A percentile compares a stretch with the other conserved stretches of the same genome.
Evolutionary conservation across 2,888 invertebrate species (phyloP).

Genomic region (Hylaea fasciaria): DNA sequence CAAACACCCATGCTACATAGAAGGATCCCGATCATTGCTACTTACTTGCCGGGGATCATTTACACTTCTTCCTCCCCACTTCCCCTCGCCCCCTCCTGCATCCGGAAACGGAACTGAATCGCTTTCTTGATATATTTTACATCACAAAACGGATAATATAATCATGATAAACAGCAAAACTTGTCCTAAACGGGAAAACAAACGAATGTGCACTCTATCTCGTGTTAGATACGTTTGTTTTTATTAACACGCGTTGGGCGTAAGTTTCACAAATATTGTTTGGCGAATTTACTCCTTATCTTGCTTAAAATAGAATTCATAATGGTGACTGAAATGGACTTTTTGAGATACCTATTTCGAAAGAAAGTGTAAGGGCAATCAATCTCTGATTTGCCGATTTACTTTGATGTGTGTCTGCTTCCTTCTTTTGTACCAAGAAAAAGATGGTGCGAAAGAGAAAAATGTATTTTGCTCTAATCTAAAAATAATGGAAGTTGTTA

Average conservation of each 20-base stretch:
- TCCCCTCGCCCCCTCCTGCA: constrained; percentile 6
- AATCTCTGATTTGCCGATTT: constrained; percentile 62
- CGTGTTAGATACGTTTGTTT: constrained; percentile 8
- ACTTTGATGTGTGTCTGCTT: constrained; percentile 40
- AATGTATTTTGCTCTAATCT: constrained; percentile 35
- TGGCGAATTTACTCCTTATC: constrained; percentile 25
- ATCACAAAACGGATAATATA: constrained; percentile 41
- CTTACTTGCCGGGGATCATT: constrained; percentile 31
- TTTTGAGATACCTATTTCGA: constrained; percentile 59
- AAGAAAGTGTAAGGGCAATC: constrained; percentile 57
- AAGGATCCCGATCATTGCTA: constrained; percentile 26
- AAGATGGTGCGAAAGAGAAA: constrained; percentile 38
- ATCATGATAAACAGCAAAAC: constrained; percentile 41
- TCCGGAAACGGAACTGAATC: constrained; percentile 40
- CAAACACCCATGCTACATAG: constrained; percentile 20
- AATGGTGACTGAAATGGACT: constrained; percentile 23
- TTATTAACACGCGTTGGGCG: background rate
- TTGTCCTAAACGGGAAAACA: constrained; percentile 12
- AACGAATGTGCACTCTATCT: constrained; percentile 24
- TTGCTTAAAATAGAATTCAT: constrained; percentile 19
- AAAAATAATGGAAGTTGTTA: constrained; percentile 47
- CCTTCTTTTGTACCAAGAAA: constrained; percentile 37
- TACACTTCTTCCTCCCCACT: constrained; percentile 9
- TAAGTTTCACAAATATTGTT: constrained; percentile 10
- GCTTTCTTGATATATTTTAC: constrained; percentile 44